phyloP scores from a whole-genome alignment of 2,113 vertebrate genomes.

The Paramisgurnus dabryanus region DNA sequence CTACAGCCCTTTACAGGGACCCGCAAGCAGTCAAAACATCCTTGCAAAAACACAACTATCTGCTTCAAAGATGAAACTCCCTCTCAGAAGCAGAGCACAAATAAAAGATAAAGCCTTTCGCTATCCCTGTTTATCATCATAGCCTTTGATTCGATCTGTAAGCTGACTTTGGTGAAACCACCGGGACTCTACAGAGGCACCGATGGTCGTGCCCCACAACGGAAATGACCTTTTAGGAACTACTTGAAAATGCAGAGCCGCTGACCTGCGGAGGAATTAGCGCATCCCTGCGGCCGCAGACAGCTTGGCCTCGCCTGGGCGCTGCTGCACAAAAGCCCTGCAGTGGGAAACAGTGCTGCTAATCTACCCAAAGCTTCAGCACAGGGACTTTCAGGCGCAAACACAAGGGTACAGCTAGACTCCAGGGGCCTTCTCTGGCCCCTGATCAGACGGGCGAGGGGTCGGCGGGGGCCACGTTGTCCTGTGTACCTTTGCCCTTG shows the following conservation, averaged over 20 bases:
- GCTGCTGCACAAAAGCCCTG: constrained; percentile 71
- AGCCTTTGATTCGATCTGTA: constrained; percentile 48
- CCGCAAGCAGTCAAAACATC: constrained; percentile 49
- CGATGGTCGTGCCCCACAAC: constrained; percentile 41
- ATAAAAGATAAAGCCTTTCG: constrained; percentile 54
- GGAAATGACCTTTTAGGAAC: constrained; percentile 69
- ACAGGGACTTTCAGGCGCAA: constrained; percentile 17
- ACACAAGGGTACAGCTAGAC: constrained; percentile 64
- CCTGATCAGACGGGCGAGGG: constrained; percentile 68
- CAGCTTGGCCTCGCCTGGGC: constrained; percentile 77
- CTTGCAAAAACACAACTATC: constrained; percentile 48
- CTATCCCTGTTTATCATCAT: constrained; percentile 48
- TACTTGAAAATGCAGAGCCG: constrained; percentile 68
- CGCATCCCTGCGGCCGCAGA: constrained; percentile 68
- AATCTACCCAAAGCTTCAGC: constrained; percentile 73
- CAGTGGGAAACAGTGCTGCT: constrained; percentile 65
- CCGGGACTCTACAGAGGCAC: constrained; percentile 2
- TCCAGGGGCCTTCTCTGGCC: constrained; percentile 68
- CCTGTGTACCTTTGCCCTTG: constrained; percentile 68
- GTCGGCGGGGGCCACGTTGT: constrained; percentile 63
- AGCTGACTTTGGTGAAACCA: constrained; percentile 21
- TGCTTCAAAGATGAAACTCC: constrained; percentile 51
- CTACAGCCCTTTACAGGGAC: constrained; percentile 14
- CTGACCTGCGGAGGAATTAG: constrained; percentile 75
- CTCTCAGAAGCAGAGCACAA: constrained; percentile 40